Base-by-base conservation (phyloP, 2,113 vertebrate species). In the Anhinga rufa region DNA sequence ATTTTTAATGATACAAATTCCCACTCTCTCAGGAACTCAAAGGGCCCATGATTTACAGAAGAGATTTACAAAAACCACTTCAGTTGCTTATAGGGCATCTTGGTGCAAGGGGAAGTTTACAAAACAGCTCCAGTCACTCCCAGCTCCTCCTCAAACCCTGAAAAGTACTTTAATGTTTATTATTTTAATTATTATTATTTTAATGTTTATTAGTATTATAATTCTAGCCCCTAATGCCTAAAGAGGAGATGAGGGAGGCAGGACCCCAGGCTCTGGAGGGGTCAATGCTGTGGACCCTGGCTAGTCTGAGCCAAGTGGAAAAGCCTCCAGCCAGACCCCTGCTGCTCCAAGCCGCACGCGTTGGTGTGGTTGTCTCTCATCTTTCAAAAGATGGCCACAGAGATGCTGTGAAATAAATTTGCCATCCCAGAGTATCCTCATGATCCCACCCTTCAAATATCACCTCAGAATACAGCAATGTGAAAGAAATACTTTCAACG, bases 331-430 rank as follows among this genome's bases (percentile, higher is more conserved):
- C 11, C 68, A 57, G 61, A 52, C 14, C 51, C 46, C n/a, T 1
- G 5, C 57, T 7, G 3, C 62, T 74, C 11, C 0, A 26, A 55
- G 61, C 49, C 4, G 0, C 5, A 2, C 0, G 1, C 18, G 16
- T 20, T 26, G 55, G 18, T 29, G 19, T 8, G 1, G 40, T 40
- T 10, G n/a, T 14, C 69, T 62, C 25, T 6, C 25, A 32, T 8
- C 62, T 72, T 22, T 46, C 51, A 20, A 31, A 51, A 7, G 34
- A 32, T 13, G 22, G 22, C 28, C 44, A 34, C 19, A 26, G 71
- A 64, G 55, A 38, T 25, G 66, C 34, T 64, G 44, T 15, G 48
- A 55, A 34, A 79, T 38, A 46, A 40, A 58, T 65, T 2, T 51
- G 18, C 51, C n/a, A 81, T 26, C 49, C 44, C 16, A 2, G 54